Base-by-base conservation (phyloP, 2,113 vertebrate genomes). In the Sarotherodon lohbergeri region DNA sequence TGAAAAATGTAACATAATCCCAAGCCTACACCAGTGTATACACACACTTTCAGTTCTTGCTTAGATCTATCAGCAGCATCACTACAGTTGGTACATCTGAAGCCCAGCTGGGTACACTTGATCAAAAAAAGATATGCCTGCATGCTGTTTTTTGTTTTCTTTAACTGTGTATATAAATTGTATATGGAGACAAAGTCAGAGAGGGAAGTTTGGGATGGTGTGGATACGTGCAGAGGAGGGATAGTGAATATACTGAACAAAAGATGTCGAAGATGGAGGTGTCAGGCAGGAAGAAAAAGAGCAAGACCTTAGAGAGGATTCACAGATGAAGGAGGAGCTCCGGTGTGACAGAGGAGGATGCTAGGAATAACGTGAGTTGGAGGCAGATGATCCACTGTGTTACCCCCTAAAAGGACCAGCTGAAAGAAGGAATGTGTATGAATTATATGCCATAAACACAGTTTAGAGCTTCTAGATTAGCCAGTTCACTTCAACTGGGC, bases 11-110 rank as follows among this genome's bases (percentile, higher is more conserved):
- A 89, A 63, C 4, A 78, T 2, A 24, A 80, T 10, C 61, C 59
- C 39, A 54, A 86, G 52, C 6, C 24, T 78, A 50, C 17, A 32
- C 73, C 73, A 57, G 11, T 83, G 84, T 90, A 6, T 32, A 9
- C 46, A 27, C 66, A 66, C 52, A 24, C 46, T 80, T 32, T 89
- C 50, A 54, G 43, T 56, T 6, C 24, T 36, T 29, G 19, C 41
- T 88, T 12, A 52, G 84, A 88, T 92, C 88, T 93, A 87, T 86
- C 91, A 14, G 80, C 86, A 91, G 71, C 80, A 56, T 88, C 63
- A 43, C 24, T 83, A 85, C 80, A 83, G 46, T 39, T 82, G 48
- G 56, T 41, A n/a, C 55, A 57, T 86, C 83, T 80, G 80, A 91
- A 81, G 36, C 86, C 29, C 85, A 84, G 59, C 81, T 86, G 88